phyloP scores from a whole-genome alignment of 2,797 vertebrate genomes.

The Zenarchopterus dispar region DNA sequence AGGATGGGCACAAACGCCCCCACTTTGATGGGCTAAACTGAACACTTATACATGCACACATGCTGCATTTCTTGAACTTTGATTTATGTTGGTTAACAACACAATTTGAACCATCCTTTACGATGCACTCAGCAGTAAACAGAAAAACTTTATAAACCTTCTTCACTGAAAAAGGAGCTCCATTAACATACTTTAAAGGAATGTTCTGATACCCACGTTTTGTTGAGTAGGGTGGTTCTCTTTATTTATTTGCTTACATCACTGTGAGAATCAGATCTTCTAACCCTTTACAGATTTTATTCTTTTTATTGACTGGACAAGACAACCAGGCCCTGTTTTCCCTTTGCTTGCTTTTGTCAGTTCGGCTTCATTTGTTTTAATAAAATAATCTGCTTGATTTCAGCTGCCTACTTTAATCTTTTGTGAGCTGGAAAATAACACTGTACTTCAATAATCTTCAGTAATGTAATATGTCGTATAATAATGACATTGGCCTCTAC shows the following conservation, averaged over 20 bases:
- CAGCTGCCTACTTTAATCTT: background rate
- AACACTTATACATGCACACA: too few relatives aligned
- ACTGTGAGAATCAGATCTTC: background rate
- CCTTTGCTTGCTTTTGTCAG: background rate
- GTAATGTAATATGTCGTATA: too few relatives aligned
- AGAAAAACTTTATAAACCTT: too few relatives aligned
- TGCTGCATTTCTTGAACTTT: too few relatives aligned
- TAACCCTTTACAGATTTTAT: background rate
- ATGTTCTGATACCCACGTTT: background rate
- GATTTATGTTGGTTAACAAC: too few relatives aligned
- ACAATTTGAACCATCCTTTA: too few relatives aligned
- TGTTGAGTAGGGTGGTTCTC: background rate
- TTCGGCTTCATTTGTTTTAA: background rate
- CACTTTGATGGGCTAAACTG: too few relatives aligned
- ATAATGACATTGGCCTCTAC: background rate
- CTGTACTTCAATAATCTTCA: background rate
- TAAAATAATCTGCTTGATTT: background rate
- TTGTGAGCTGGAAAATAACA: background rate
- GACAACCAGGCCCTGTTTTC: background rate
- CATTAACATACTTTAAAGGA: background rate
- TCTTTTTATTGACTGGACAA: background rate
- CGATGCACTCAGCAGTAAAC: too few relatives aligned
- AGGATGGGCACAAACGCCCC: background rate
- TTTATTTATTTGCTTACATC: background rate
- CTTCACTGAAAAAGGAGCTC: too few relatives aligned